Conservation (phyloP, 1,140 invertebrate genomes). For the Neodiprion fabricii region DNA sequence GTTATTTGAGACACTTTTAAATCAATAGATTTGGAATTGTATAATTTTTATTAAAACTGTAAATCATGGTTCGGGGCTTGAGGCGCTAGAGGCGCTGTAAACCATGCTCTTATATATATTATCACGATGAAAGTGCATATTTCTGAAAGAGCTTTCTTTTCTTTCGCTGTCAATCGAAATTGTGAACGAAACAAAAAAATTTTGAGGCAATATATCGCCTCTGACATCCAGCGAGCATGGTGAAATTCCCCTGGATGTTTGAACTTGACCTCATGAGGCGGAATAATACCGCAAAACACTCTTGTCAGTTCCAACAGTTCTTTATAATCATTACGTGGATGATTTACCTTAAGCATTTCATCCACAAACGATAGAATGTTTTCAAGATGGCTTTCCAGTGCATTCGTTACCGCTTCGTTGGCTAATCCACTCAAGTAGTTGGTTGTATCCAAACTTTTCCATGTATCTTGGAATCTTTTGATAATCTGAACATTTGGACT, state of each 20-base stretch:
- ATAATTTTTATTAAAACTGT: slow-evolving; percentile 28
- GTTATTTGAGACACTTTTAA: slow-evolving; percentile 19
- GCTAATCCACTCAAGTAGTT: background rate
- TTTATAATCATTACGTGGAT: slow-evolving; percentile 46
- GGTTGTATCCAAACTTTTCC: slow-evolving; percentile 22
- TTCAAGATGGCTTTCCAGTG: slow-evolving; percentile 20
- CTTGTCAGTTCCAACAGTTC: slow-evolving; percentile 50
- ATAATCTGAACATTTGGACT: slow-evolving; percentile 27
- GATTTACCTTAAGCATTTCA: slow-evolving; percentile 22
- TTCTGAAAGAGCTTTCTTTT: slow-evolving; percentile 26
- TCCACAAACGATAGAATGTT: slow-evolving; percentile 26
- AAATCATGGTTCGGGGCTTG: slow-evolving; percentile 34
- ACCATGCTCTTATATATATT: slow-evolving; percentile 39
- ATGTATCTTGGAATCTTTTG: slow-evolving; percentile 28
- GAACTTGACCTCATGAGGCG: slow-evolving; percentile 39
- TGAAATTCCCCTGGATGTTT: slow-evolving; percentile 51
- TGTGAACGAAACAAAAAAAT: slow-evolving; percentile 34
- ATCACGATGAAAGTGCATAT: slow-evolving; percentile 37
- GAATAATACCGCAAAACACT: slow-evolving; percentile 41
- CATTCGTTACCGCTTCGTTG: slow-evolving; percentile 21
- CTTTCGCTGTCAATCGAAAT: slow-evolving; percentile 21
- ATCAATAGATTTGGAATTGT: slow-evolving; percentile 26
- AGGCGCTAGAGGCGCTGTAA: slow-evolving; percentile 26
- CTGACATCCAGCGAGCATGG: slow-evolving; percentile 50
- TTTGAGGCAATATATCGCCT: slow-evolving; percentile 54